Base-by-base conservation (phyloP, 2,888 invertebrate species). In the Operophtera brumata region DNA sequence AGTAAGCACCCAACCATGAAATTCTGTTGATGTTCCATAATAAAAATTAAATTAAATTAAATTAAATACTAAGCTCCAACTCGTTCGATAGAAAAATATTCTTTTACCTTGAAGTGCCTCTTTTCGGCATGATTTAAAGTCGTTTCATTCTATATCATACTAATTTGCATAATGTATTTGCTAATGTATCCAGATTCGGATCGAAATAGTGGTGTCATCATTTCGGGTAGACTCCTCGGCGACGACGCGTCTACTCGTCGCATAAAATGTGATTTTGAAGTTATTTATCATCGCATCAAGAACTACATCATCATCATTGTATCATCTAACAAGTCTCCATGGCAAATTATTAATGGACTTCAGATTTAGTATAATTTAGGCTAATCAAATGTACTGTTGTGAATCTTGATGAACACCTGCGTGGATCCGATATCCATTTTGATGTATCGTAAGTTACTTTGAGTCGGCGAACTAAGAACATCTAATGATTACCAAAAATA, bases 161-260 rank as follows among this genome's bases (percentile, higher is more conserved):
- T 56, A 58, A 76, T 78, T 75, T 70, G 53, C 75, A 77, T 79
- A 77, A 74, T 74, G 66, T 64, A 47, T 67, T 70, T 60, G 69
- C 67, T 77, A 71, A 75, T 70, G 65, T 69, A 67, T 79, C 72
- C 59, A 69, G 69, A 66, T 65, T 64, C 60, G 62, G 69, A 72
- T 77, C 71, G 69, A 73, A 75, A 72, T 77, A 72, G 69, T 69
- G 69, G 67, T 67, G 71, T 71, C 71, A 77, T 76, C 76, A 78
- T 72, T 64, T 62, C 60, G 49, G 47, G 67, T 61, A 82, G 82
- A 82, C 82, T 69, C 52, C 48, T 54, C 67, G 86, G 84, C 85
- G 83, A 68, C 84, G 67, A 64, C 32, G 34, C 39, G 42, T 35
- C 40, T 59, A 61, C 65, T 62, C 59, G 37, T 54, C 50, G 68